A percentile compares a stretch with the other conserved stretches of the same genome.
phyloP scores from a whole-genome alignment of 2,113 vertebrate genomes.

The Sebastes fasciatus region DNA sequence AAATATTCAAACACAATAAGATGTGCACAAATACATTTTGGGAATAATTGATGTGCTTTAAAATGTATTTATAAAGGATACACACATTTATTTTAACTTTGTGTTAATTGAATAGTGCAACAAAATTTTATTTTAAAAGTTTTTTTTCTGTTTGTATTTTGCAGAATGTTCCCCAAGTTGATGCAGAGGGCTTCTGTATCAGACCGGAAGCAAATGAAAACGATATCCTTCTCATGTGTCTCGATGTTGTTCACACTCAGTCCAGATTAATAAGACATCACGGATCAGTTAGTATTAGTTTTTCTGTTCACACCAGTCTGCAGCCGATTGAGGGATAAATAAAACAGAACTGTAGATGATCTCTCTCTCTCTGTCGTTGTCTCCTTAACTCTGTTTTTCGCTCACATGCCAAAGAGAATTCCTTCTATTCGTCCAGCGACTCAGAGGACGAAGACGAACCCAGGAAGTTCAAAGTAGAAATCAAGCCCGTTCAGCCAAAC shows the following conservation, averaged over 20 bases:
- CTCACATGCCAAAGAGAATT: conserved; percentile 97
- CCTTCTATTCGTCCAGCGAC: conserved; percentile 96
- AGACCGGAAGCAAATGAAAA: conserved; percentile 93
- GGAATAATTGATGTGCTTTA: neutral
- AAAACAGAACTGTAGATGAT: neutral
- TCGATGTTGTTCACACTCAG: neutral
- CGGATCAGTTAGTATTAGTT: neutral
- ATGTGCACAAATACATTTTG: neutral
- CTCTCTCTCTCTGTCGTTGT: neutral
- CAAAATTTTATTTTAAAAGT: neutral
- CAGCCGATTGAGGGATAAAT: neutral
- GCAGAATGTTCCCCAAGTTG: conserved; percentile 94
- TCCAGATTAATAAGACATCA: neutral
- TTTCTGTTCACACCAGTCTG: too few relatives aligned
- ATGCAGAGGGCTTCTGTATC: conserved; percentile 97
- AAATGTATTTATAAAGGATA: neutral
- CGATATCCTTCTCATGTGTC: conserved; percentile 88
- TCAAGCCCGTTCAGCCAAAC: conserved; percentile 94
- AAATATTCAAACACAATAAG: neutral
- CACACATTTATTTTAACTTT: neutral
- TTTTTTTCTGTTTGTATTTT: conserved; percentile 34
- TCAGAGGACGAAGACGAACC: conserved; percentile 96
- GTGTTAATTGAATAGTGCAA: neutral
- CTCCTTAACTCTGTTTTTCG: conserved; percentile 83
- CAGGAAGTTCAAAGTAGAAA: conserved; percentile 95